These are phyloP conservation scores for Otolemur crassicaudatus DNA, from an alignment of 2,797 vertebrate species.

Conservation along the genomic window DNA sequence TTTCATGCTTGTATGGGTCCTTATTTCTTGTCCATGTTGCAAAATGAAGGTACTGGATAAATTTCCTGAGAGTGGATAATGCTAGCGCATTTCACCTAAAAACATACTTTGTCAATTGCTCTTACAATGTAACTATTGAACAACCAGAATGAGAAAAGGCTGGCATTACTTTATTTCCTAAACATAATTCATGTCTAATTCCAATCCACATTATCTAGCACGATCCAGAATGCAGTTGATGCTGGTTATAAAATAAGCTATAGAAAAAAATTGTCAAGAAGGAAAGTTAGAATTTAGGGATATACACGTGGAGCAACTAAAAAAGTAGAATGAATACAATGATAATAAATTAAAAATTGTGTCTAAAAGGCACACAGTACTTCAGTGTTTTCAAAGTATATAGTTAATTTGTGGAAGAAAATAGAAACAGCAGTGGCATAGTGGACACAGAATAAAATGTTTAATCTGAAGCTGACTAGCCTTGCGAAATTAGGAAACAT, in stretches of 20 bases:
- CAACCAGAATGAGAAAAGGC: neutral
- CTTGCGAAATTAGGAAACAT: neutral
- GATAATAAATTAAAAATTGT: neutral
- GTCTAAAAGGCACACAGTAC: neutral
- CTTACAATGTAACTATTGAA: neutral
- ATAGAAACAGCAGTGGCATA: neutral
- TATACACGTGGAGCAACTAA: neutral
- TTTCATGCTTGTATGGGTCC: neutral
- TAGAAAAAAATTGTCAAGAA: neutral
- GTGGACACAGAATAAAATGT: neutral
- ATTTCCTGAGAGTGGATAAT: neutral
- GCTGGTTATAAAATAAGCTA: neutral
- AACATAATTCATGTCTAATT: neutral
- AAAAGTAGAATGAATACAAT: neutral
- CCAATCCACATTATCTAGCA: neutral
- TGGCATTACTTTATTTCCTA: neutral
- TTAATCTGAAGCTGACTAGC: neutral
- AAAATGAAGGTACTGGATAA: neutral
- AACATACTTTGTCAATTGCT: neutral
- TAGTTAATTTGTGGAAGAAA: constrained; percentile 34
- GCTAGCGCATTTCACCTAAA: neutral
- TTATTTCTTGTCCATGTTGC: neutral
- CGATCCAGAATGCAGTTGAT: neutral
- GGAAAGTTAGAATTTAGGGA: neutral
- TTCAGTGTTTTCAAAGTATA: neutral